Evolutionary conservation across 2,888 invertebrate genomes (phyloP), one percentile per base, ranked within the genome.

Genomic region (Meiosimyza platycephala): DNA sequence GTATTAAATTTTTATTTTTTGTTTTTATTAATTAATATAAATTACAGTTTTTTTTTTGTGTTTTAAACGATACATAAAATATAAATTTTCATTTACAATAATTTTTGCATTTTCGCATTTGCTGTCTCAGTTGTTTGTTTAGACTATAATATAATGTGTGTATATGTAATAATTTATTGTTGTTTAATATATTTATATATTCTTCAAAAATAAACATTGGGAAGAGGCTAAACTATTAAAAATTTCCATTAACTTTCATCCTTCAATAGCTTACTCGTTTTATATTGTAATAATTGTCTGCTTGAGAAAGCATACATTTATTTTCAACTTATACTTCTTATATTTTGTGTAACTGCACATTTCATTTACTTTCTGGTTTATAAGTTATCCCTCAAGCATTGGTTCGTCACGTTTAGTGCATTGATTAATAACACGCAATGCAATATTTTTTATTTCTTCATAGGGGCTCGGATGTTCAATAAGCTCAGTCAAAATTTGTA

Each of bases 401-500:
- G 82, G 83, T 59, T 82, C 81, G 57, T 81, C 78, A 63, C 81
- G 82, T 69, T 79, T 73, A 40, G 83, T 80, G 75, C 94, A 94
- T 86, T 93, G 93, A 76, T 89, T 87, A 72, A 93, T 90, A 1
- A 94, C 94, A 75, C 90, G 87, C 63, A 87, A 85, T 0, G 94
- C 94, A 69, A 94, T 89, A 63, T 90, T 88, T 85, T 93, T 94
- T 76, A 94, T 93, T 75, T 89, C 87, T 9, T 87, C 84, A 81
- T 93, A 92, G 0, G 93, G 92, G 74, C 88, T 87, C 22, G 90
- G 89, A 83, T 93, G 90, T 12, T 86, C 83, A 16, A 93, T 87
- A 67, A 95, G 86, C 76, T 91, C 90, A 73, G 91, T 88, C 57
- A 98, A 89, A 75, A 96, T 89, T 55, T 89, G 88, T 67, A 96